phyloP scores from a whole-genome alignment of 2,888 invertebrate genomes.

The Zaprionus lineosus region DNA sequence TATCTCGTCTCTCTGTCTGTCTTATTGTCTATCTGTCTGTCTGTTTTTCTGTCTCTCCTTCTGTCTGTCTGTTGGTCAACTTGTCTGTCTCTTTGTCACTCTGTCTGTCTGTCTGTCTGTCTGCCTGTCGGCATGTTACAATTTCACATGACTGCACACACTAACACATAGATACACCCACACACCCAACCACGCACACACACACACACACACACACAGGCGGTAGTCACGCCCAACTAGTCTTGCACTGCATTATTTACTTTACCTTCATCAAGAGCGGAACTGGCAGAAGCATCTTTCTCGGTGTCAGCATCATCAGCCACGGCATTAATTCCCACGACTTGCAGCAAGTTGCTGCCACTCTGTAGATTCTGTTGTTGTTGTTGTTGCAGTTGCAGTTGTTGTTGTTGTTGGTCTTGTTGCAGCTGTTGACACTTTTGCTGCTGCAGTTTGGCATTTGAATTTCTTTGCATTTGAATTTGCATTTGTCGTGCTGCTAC shows the following conservation, averaged over 20 bases:
- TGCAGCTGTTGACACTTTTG: constrained; percentile 59
- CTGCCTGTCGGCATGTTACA: constrained; percentile 54
- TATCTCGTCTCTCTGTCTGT: no score
- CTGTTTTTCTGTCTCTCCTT: constrained; percentile 21
- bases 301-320: constrained; percentile 46
- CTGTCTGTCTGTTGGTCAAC: constrained; percentile 17
- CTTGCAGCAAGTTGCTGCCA: constrained; percentile 48
- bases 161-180: constrained; percentile 9
- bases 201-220: constrained; percentile 2
- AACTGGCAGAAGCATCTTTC: constrained; percentile 62
- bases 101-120: constrained; percentile 28
- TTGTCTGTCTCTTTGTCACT: not conserved
- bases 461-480: constrained; percentile 67
- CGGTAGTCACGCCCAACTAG: constrained; percentile 28
- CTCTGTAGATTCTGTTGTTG: constrained; percentile 30
- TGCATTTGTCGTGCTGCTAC: constrained; percentile 51
- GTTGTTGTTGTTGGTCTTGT: constrained; percentile 58
- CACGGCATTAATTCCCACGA: constrained; percentile 69
- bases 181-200: constrained; percentile 2
- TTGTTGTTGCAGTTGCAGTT: constrained; percentile 37
- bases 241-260: constrained; percentile 68
- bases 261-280: constrained; percentile 79
- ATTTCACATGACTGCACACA: constrained; percentile 63
- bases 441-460: constrained; percentile 66
- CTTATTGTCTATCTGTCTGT: no score